Base-by-base conservation (phyloP, 2,888 invertebrate species). In the Acronicta leporina region DNA sequence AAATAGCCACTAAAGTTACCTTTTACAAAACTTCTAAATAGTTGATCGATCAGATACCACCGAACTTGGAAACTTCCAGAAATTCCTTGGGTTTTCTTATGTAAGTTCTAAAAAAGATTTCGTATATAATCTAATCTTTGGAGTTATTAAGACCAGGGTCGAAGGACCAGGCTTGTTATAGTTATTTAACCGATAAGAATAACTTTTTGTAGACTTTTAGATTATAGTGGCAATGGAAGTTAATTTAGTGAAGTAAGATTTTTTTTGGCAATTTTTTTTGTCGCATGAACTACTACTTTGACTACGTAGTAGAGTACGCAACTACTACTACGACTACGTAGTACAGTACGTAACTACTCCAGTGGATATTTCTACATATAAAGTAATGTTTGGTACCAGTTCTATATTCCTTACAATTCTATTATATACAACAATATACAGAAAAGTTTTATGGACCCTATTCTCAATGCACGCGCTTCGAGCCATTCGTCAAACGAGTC, bases 1-100 rank as follows among this genome's bases (percentile, higher is more conserved):
- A n/a, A n/a, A 27, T 11, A 25, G 13, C 43, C 33, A 27, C 44
- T 13, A 42, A 48, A 65, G 40, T 58, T 42, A 66, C 42, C 27
- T 52, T 72, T 52, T 49, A 51, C 16, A 53, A 45, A 72, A 72
- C 60, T 58, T 57, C 42, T 33, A 38, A 54, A 54, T 46, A 55
- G 14, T 55, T 73, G 14, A 63, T 30, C 43, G 42, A 35, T 40
- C 14, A 46, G 43, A 57, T 51, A 57, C 43, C 20, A 48, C 42
- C 8, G 6, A 72, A 57, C 35, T 65, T 33, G 0, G 7, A 25
- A 65, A 44, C 41, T 66, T 51, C n/a, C 2, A 45, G 13, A 40
- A 35, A 33, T 27, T 16, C 10, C 41, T 51, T 48, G 30, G 42
- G 16, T 16, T 58, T 49, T 14, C 10, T 33, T 15, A 16, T 25